Conservation (phyloP, 2,113 vertebrate genomes). For the Lepisosteus osseus region DNA sequence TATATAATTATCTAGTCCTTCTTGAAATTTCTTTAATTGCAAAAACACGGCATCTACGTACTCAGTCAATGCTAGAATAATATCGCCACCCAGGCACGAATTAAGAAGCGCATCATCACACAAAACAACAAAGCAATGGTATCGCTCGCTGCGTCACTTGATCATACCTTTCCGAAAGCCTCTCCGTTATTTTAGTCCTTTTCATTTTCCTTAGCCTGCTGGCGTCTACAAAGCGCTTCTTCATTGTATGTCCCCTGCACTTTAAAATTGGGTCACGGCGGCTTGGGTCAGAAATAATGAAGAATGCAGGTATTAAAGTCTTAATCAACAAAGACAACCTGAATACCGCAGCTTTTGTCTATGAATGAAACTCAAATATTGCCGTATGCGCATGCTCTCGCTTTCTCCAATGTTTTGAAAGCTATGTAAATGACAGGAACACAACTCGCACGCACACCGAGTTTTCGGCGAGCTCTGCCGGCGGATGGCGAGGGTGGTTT, state of each 20-base stretch:
- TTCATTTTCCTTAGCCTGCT: slow-evolving; percentile 70
- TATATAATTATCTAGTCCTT: too few relatives aligned
- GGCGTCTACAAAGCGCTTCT: slow-evolving; percentile 72
- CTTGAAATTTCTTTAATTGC: too few relatives aligned
- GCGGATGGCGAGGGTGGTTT: neutral
- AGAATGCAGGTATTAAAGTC: slow-evolving; percentile 8
- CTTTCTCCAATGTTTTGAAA: slow-evolving; percentile 14
- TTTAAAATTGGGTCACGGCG: slow-evolving; percentile 31
- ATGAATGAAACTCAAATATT: slow-evolving; percentile 20
- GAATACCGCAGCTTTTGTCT: slow-evolving; percentile 25
- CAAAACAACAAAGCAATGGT: slow-evolving; percentile 48
- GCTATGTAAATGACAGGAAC: slow-evolving; percentile 6
- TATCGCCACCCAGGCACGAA: slow-evolving; percentile 36
- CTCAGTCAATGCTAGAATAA: too few relatives aligned
- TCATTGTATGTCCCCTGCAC: slow-evolving; percentile 61
- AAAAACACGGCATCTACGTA: too few relatives aligned
- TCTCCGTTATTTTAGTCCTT: slow-evolving; percentile 66
- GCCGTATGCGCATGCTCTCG: slow-evolving; percentile 28
- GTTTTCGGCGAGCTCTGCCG: neutral
- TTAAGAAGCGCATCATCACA: slow-evolving; percentile 35
- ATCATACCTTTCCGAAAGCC: slow-evolving; percentile 67
- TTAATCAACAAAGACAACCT: slow-evolving; percentile 40
- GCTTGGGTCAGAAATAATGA: neutral
- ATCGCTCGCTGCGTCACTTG: slow-evolving; percentile 14
- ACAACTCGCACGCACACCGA: neutral